These are phyloP conservation scores for Scylla paramamosain DNA, from an alignment of 1,140 invertebrate species.

Conservation along the genomic window DNA sequence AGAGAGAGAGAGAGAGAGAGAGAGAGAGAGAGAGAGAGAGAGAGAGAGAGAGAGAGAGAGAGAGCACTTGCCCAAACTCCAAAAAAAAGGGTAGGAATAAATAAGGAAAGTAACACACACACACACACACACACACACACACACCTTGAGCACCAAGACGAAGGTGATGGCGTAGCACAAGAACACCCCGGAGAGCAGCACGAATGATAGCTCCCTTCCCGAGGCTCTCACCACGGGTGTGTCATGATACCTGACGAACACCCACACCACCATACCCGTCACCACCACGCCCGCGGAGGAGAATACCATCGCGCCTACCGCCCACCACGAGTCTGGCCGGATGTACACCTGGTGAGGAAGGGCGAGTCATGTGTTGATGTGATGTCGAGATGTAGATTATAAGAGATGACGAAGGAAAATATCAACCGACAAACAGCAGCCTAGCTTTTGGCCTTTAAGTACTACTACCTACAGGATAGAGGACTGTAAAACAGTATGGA, in stretches of 20 bases:
- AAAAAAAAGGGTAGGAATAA: no score
- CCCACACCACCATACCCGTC: constrained; percentile 81
- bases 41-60: constrained; percentile 77
- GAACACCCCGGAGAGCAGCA: constrained; percentile 92
- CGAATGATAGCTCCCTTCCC: constrained; percentile 92
- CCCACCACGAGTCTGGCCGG: constrained; percentile 86
- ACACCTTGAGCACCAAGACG: constrained; percentile 85
- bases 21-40: constrained; percentile 85
- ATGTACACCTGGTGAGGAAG: constrained; percentile 85
- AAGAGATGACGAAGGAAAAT: no score
- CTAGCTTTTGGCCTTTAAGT: no score
- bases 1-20: no score
- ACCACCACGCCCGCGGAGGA: constrained; percentile 81
- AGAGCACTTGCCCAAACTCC: no score
- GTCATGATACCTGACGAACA: constrained; percentile 89
- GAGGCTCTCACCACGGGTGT: constrained; percentile 95
- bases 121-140: constrained; percentile 80
- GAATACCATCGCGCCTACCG: constrained; percentile 89
- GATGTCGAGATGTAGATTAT: no score
- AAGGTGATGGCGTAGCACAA: constrained; percentile 95
- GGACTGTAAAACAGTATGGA: no score
- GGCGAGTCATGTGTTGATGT: no score
- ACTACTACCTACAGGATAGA: no score
- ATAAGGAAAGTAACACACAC: constrained; percentile 82
- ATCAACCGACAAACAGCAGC: no score